These are phyloP conservation scores for Eriosoma lanigerum DNA, from an alignment of 1,140 invertebrate species.

Conservation along the genomic window DNA sequence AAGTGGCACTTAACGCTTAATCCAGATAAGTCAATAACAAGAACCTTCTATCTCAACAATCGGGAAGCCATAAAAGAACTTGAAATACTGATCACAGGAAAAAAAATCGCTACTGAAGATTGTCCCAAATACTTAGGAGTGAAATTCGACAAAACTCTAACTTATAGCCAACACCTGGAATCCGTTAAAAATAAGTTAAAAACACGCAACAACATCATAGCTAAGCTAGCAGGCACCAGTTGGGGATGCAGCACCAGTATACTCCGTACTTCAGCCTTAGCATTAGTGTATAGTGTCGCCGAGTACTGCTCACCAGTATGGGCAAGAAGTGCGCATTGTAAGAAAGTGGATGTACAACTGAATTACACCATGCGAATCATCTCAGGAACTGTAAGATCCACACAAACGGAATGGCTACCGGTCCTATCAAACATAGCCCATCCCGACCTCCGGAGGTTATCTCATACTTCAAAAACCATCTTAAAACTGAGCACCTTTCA, in stretches of 20 bases:
- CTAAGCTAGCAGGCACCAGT: neutral
- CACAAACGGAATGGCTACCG: constrained; percentile 25
- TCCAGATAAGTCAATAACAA: neutral
- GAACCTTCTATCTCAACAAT: neutral
- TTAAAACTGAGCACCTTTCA: neutral
- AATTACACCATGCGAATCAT: constrained; percentile 37
- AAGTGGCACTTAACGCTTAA: neutral
- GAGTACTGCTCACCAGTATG: constrained; percentile 41
- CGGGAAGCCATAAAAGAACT: neutral
- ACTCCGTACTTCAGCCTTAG: neutral
- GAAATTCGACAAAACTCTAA: constrained; percentile 30
- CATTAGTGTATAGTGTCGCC: neutral
- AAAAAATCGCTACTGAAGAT: constrained; percentile 23
- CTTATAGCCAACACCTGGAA: constrained; percentile 32
- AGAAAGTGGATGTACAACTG: constrained; percentile 35
- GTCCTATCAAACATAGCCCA: constrained; percentile 27
- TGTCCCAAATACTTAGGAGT: too few relatives aligned
- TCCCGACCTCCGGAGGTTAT: neutral
- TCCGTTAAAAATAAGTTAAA: constrained; percentile 16
- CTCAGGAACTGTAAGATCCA: constrained; percentile 35
- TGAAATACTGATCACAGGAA: constrained; percentile 3
- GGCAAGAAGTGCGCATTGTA: constrained; percentile 15
- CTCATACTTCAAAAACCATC: neutral
- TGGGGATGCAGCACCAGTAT: constrained; percentile 1
- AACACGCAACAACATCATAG: constrained; percentile 18